Evolutionary conservation across 35 echinoderm and acorn worm genomes (phyloP).

Genomic region (Acanthaster planci): DNA sequence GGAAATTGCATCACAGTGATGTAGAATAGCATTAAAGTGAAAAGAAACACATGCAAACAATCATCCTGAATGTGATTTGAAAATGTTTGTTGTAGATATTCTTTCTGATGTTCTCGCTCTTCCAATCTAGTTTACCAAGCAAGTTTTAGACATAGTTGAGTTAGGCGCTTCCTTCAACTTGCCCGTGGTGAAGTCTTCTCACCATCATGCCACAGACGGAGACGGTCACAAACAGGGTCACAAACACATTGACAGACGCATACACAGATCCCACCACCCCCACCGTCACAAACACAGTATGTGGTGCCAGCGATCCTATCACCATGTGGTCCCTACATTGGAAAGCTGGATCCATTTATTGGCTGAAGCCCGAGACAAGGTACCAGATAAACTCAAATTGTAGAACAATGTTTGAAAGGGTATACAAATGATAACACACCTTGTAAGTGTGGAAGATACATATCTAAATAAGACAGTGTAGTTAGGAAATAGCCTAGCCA

Average conservation of each 20-base stretch:
- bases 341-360: conserved; percentile 41
- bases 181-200: conserved; percentile 9
- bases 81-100: neutral
- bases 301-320: conserved; percentile 60
- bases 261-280: neutral
- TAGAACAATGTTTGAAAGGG: too few relatives aligned
- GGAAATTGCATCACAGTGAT: too few relatives aligned
- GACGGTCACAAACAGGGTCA: neutral
- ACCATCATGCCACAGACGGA: neutral
- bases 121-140: conserved; percentile 1
- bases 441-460: too few relatives aligned
- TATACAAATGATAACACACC: too few relatives aligned
- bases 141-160: conserved; percentile 12
- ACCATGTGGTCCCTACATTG: conserved; percentile 48
- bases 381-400: too few relatives aligned
- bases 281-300: conserved; percentile 33
- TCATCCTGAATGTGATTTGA: neutral
- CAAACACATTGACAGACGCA: neutral
- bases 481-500: too few relatives aligned
- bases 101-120: neutral
- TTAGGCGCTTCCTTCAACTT: conserved; percentile 3
- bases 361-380: conserved; percentile 10
- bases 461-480: too few relatives aligned
- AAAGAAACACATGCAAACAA: too few relatives aligned
- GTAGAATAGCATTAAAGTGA: too few relatives aligned